Evolutionary conservation across 2,797 vertebrate species (phyloP), one percentile per base, ranked within the genome.

Genomic region (Amblyraja radiata): DNA sequence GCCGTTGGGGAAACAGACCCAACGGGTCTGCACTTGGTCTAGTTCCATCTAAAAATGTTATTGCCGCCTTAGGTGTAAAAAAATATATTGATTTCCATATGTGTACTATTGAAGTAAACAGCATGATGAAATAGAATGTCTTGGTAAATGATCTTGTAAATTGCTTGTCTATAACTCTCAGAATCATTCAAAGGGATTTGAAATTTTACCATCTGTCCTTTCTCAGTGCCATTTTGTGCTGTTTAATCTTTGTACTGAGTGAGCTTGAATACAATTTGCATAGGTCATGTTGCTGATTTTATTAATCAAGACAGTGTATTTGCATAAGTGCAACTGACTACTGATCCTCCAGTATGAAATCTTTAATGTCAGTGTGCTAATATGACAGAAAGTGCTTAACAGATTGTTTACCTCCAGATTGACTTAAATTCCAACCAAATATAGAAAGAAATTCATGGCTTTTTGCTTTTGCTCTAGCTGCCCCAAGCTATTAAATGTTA

Each of bases 381-480:
- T 68, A 88, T 88, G 84, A 88, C 68, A n/a, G 61, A 68, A 65
- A 65, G 68, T 65, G 7, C 14, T 88, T n/a, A 1, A 36, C 63
- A 88, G 61, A 88, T 88, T 88, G n/a, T 88, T 88, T 21, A 88
- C 13, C 61, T 68, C 61, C n/a, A 65, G 84, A 65, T 88, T 68
- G 61, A 88, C 65, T 18, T 88, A 65, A 65, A 86, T 16, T 65
- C 61, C 84, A 65, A 13, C 58, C 25, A 86, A 63, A 16, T 88
- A 68, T 36, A 88, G 16, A 68, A 36, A 2, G 13, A 88, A 36
- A n/a, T 88, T 88, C 61, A 68, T 63, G 16, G 61, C n/a, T 36
- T 88, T n/a, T 18, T 68, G 61, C 63, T 16, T 32, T 2, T 65
- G n/a, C 14, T 36, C 84, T 88, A 16, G 6, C 61, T 65, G 63